phyloP scores from a whole-genome alignment of 2,797 vertebrate species.

The Takifugu rubripes region DNA sequence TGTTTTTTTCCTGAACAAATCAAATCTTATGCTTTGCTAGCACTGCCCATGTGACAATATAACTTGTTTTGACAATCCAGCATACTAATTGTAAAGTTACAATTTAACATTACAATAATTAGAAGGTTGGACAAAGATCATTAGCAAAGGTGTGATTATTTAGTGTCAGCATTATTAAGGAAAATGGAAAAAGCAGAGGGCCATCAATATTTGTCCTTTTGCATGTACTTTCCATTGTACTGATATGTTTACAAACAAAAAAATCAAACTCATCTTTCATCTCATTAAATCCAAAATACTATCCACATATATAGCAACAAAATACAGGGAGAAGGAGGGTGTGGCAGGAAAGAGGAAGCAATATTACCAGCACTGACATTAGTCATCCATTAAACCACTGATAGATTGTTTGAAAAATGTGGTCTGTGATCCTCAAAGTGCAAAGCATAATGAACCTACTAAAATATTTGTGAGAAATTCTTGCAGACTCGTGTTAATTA shows the following conservation, averaged over 20 bases:
- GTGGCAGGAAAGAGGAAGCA: slow-evolving; percentile 57
- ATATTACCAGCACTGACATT: slow-evolving; percentile 32
- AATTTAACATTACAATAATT: neutral
- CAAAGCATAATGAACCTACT: too few relatives aligned
- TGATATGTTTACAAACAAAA: slow-evolving; percentile 26
- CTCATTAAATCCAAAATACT: slow-evolving; percentile 35
- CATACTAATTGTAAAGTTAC: too few relatives aligned
- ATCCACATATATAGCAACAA: slow-evolving; percentile 9
- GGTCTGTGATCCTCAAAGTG: too few relatives aligned
- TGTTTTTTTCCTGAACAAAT: neutral
- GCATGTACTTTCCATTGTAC: slow-evolving; percentile 19
- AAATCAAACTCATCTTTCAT: slow-evolving; percentile 16
- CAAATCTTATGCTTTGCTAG: slow-evolving; percentile 10
- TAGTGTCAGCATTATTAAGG: neutral
- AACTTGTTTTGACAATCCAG: neutral
- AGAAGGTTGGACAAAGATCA: neutral
- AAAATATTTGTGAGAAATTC: too few relatives aligned
- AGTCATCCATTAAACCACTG: slow-evolving; percentile 30
- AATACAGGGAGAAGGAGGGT: slow-evolving; percentile 70
- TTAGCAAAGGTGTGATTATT: too few relatives aligned
- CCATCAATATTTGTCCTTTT: slow-evolving; percentile 9
- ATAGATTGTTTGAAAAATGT: slow-evolving; percentile 9
- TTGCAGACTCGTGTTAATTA: too few relatives aligned
- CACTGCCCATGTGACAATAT: too few relatives aligned
- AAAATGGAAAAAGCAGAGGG: slow-evolving; percentile 11